Percentiles rank a stretch among this genome's conserved stretches.
These are phyloP conservation scores for Tinamus major DNA, from an alignment of 2,797 vertebrate species.

Conservation along the genomic window DNA sequence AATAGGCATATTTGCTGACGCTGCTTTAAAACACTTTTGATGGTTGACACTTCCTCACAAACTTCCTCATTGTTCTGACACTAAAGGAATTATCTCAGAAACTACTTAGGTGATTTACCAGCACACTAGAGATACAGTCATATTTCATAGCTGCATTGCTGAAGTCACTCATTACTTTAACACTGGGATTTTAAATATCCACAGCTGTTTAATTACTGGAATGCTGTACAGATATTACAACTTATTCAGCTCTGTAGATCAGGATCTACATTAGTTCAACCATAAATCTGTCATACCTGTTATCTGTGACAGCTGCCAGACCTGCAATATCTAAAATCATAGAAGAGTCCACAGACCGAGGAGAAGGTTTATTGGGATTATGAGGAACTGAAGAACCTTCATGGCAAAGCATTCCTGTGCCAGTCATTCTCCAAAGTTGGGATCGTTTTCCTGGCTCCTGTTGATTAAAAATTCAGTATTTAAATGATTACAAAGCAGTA, in stretches of 20 bases:
- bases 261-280: background rate
- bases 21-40: background rate
- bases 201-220: too few species aligned
- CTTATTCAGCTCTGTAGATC: background rate
- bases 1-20: background rate
- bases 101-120: background rate
- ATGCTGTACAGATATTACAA: background rate
- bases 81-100: too few species aligned
- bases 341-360: slow-evolving; percentile 85
- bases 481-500: background rate
- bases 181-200: background rate
- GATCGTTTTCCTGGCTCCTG: slow-evolving; percentile 98
- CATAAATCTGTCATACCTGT: slow-evolving; percentile 81
- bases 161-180: too few species aligned
- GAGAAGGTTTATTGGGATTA: slow-evolving; percentile 86
- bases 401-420: slow-evolving; percentile 91
- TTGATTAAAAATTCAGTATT: background rate
- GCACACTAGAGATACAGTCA: too few species aligned
- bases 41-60: background rate
- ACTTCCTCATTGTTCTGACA: background rate
- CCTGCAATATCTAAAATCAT: slow-evolving; percentile 95
- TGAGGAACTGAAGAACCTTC: slow-evolving; percentile 97
- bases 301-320: slow-evolving; percentile 94
- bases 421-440: slow-evolving; percentile 96
- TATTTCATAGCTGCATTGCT: background rate